These are phyloP conservation scores for Chaetodon auriga DNA, from an alignment of 2,113 vertebrate species.

Conservation along the genomic window DNA sequence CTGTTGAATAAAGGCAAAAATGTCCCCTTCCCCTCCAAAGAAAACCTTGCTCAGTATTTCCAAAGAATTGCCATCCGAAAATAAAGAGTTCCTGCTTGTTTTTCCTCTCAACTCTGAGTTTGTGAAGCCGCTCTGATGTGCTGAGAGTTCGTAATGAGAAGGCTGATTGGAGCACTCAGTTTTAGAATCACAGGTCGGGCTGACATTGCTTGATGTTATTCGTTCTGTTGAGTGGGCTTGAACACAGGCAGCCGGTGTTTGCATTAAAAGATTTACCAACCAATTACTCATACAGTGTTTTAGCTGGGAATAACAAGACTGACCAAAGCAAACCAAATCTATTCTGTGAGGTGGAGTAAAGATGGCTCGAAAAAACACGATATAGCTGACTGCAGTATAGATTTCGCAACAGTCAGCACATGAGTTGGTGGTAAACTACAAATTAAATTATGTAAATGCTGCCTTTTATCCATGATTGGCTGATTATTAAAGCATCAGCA, in stretches of 20 bases:
- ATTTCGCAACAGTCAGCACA: background rate
- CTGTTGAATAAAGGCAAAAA: too few relatives aligned
- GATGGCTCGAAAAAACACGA: background rate
- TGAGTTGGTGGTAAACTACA: slow-evolving; percentile 1
- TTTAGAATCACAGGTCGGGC: slow-evolving; percentile 38
- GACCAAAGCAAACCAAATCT: background rate
- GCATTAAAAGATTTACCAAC: slow-evolving; percentile 24
- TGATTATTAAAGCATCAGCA: slow-evolving; percentile 22
- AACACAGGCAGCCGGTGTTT: slow-evolving; percentile 24
- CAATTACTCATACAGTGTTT: slow-evolving; percentile 21
- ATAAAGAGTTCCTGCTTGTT: background rate
- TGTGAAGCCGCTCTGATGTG: slow-evolving; percentile 24
- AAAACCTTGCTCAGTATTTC: background rate
- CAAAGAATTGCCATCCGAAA: background rate
- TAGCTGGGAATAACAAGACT: background rate
- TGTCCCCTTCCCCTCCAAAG: too few relatives aligned
- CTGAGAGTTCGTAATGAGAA: slow-evolving; percentile 30
- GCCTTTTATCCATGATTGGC: slow-evolving; percentile 7
- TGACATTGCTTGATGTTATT: slow-evolving; percentile 27
- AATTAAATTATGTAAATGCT: slow-evolving; percentile 10
- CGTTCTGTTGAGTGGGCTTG: background rate
- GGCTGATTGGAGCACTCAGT: background rate
- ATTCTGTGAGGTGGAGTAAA: background rate
- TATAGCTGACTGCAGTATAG: background rate
- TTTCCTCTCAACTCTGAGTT: slow-evolving; percentile 10